phyloP scores from a whole-genome alignment of 1,140 invertebrate genomes.

The Zaprionus ornatus region DNA sequence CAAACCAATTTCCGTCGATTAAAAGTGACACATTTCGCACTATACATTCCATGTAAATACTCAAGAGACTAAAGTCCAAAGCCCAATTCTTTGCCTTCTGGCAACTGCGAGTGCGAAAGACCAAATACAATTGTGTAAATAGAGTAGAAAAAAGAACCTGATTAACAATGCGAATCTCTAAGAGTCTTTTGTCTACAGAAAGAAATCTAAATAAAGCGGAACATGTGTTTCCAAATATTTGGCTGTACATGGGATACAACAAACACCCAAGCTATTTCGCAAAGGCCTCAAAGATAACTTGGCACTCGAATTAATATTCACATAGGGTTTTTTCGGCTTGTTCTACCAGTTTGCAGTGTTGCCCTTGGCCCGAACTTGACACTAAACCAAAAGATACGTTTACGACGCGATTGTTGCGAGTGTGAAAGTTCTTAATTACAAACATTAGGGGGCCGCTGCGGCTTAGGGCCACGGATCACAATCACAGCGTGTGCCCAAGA shows the following conservation, averaged over 20 bases:
- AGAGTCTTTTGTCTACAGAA: slow-evolving; percentile 15
- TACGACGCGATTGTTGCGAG: slow-evolving; percentile 82
- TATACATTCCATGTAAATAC: neutral
- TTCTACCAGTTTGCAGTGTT: slow-evolving; percentile 25
- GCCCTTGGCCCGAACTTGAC: slow-evolving; percentile 77
- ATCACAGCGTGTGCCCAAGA: slow-evolving; percentile 74
- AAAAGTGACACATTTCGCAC: slow-evolving; percentile 49
- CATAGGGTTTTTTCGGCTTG: slow-evolving; percentile 10
- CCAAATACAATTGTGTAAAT: slow-evolving; percentile 48
- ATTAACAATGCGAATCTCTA: slow-evolving; percentile 23
- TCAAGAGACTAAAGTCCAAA: neutral
- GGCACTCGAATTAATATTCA: slow-evolving; percentile 69
- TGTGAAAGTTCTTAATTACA: slow-evolving; percentile 84
- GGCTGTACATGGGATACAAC: neutral
- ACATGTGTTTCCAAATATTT: slow-evolving; percentile 18
- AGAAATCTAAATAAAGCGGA: slow-evolving; percentile 19
- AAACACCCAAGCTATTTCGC: slow-evolving; percentile 25
- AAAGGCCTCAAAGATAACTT: slow-evolving; percentile 26
- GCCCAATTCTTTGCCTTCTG: neutral
- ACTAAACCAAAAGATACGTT: slow-evolving; percentile 74
- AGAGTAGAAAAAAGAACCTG: slow-evolving; percentile 12
- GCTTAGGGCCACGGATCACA: slow-evolving; percentile 73
- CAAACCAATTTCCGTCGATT: too few relatives aligned
- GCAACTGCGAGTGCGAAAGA: neutral
- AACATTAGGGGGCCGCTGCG: slow-evolving; percentile 82